Base-by-base conservation (phyloP, 1,140 invertebrate species). In the Metopolophium dirhodum region DNA sequence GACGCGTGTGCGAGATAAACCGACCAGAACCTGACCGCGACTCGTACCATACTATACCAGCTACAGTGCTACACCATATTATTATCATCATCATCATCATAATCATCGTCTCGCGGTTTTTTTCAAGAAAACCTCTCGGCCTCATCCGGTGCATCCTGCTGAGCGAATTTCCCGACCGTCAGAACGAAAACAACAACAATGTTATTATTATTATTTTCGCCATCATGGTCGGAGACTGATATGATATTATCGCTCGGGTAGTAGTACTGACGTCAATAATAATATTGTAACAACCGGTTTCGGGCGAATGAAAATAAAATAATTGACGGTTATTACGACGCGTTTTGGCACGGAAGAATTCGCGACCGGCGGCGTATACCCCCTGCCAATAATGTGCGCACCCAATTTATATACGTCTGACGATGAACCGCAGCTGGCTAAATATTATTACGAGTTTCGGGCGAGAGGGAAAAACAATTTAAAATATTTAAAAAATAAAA, bases 371-470 rank as follows among this genome's bases (percentile, higher is more conserved):
- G 26, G 4, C 30, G 9, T 26, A 57, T 9, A 1, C 8, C 7
- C 2, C 0, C 1, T 6, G 7, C 54, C 22, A 2, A 11, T 1
- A 2, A 11, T 1, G 26, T n/a, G 61, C 26, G 30, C 4, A 8
- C 26, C 61, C 11, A 11, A 68, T 68, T 77, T 77, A 77, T 77
- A 20, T n/a, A 2, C 30, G 14, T n/a, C 61, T 1, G 30, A 18
- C n/a, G 61, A 77, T 1, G 61, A 20, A 77, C n/a, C 61, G 30
- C 14, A 3, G 51, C 20, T 18, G 30, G 11, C 7, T n/a, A 18
- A 18, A 77, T 14, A 22, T 18, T 77, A 20, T 77, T 77, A 77
- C 30, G 61, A n/a, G 61, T n/a, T 77, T 35, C 61, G 61, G 61
- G 18, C 61, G 61, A 77, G 61, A n/a, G n/a, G 61, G 30, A 77